These are phyloP conservation scores for Icerya purchasi DNA, from an alignment of 2,888 invertebrate genomes.

Conservation along the genomic window DNA sequence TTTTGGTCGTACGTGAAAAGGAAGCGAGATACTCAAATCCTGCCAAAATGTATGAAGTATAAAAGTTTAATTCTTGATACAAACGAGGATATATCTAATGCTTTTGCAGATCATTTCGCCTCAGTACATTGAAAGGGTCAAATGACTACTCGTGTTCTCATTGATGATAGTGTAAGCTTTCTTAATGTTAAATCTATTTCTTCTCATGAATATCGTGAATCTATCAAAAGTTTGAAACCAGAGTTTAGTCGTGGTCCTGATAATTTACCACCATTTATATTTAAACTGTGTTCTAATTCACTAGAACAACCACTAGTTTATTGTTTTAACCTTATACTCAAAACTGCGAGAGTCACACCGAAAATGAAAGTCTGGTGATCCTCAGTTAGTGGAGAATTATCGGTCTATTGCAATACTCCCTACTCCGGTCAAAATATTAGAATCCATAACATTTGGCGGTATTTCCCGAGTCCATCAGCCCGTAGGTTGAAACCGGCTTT, in stretches of 20 bases:
- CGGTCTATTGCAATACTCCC: background rate
- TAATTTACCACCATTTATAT: background rate
- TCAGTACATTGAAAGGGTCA: background rate
- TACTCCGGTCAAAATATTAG: background rate
- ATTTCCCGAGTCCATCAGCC: no score
- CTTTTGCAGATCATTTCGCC: no score
- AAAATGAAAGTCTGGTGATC: background rate
- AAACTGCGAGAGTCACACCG: background rate
- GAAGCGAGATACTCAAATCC: no score
- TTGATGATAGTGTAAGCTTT: background rate
- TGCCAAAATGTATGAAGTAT: background rate
- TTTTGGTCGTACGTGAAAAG: no score
- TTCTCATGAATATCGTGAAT: background rate
- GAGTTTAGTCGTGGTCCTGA: background rate
- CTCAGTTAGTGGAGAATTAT: background rate
- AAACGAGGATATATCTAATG: background rate
- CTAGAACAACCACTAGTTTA: no score
- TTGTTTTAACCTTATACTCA: background rate
- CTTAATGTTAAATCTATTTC: background rate
- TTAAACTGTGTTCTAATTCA: background rate
- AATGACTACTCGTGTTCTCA: background rate
- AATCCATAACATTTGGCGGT: conserved; percentile 2
- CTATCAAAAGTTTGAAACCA: background rate
- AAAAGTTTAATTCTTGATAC: background rate
- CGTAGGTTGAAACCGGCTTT: background rate